These are phyloP conservation scores for Malurus alboscapulatus DNA, from an alignment of 2,113 vertebrate genomes.

Conservation along the genomic window DNA sequence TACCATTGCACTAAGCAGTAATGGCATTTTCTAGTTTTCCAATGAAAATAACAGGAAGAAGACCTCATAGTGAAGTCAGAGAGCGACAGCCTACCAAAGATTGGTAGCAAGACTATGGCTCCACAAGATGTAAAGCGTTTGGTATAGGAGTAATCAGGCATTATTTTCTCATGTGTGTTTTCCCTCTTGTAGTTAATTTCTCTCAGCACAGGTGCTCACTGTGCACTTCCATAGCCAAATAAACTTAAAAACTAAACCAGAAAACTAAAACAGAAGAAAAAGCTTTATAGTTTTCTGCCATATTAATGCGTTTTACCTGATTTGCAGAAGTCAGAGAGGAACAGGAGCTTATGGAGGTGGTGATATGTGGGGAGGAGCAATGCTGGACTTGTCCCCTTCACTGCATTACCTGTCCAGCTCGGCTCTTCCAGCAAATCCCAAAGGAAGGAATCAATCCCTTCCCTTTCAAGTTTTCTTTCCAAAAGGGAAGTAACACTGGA, in stretches of 20 bases:
- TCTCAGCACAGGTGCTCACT: not conserved
- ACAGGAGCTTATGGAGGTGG: not conserved
- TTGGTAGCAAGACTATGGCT: not conserved
- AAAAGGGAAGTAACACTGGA: not conserved
- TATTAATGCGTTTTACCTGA: not conserved
- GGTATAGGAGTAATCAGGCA: not conserved
- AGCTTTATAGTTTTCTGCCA: not conserved
- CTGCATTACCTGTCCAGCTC: not conserved
- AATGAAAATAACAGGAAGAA: not conserved
- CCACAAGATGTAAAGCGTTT: not conserved
- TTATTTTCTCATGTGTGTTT: not conserved
- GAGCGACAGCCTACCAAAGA: rapidly evolving
- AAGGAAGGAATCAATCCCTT: not conserved
- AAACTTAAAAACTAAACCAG: not conserved
- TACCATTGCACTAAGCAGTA: not conserved
- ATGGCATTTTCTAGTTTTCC: not conserved
- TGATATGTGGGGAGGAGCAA: not conserved
- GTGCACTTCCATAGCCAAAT: not conserved
- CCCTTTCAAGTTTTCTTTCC: not conserved
- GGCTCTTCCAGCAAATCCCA: not conserved
- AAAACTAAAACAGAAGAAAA: not conserved
- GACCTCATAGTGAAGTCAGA: not conserved
- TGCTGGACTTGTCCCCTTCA: not conserved
- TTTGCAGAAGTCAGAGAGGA: not conserved
- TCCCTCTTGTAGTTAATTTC: not conserved